These are phyloP conservation scores for Sus scrofa DNA, from an alignment of 2,113 vertebrate species.

Conservation along the genomic window T2T-Sscrofa CM000819.6:128976501-128977000, in stretches of 20 bases:
- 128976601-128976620: not conserved
- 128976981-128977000: not conserved
- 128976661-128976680: not conserved
- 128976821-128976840: no score
- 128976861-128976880: no score
- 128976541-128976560: not conserved
- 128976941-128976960: not conserved
- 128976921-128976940: no score
- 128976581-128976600: not conserved
- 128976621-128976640: not conserved
- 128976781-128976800: no score
- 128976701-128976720: not conserved
- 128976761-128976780: no score
- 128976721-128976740: no score
- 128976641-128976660: constrained; percentile 1
- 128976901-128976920: no score
- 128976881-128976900: no score
- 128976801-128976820: no score
- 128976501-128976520: no score
- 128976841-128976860: no score
- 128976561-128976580: not conserved
- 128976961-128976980: constrained; percentile 32
- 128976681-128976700: not conserved
- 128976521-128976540: not conserved
- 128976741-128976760: no score